Evolutionary conservation across 2,888 invertebrate species (phyloP).

Genomic region (Plusia festucae): DNA sequence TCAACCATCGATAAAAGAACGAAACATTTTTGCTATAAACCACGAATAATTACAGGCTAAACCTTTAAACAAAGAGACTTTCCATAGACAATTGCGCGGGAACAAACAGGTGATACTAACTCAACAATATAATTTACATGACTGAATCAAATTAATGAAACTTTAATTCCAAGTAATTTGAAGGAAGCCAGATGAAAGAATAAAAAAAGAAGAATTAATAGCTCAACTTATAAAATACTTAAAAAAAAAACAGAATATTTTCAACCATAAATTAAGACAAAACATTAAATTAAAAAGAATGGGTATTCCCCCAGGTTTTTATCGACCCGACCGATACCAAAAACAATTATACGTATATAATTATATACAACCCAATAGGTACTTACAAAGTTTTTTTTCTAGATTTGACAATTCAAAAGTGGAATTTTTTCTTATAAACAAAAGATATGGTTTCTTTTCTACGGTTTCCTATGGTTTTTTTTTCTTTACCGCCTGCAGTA

Average conservation of each 20-base stretch:
- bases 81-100: conserved; percentile 33
- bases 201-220: background rate
- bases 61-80: conserved; percentile 29
- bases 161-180: background rate
- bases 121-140: conserved; percentile 32
- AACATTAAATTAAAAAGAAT: too few relatives aligned
- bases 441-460: too few relatives aligned
- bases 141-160: conserved; percentile 13
- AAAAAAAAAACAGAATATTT: background rate
- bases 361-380: too few relatives aligned
- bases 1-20: conserved; percentile 1
- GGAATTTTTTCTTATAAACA: too few relatives aligned
- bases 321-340: too few relatives aligned
- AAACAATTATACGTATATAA: too few relatives aligned
- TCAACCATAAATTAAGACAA: too few relatives aligned
- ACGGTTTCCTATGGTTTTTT: too few relatives aligned
- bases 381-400: too few relatives aligned
- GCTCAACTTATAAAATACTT: background rate
- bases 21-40: background rate
- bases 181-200: background rate
- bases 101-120: conserved; percentile 29
- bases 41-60: conserved; percentile 27
- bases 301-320: too few relatives aligned
- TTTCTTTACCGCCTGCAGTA: too few relatives aligned
- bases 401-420: too few relatives aligned